Base-by-base conservation (phyloP, 2,888 invertebrate genomes). In the Mesoligia furuncula region DNA sequence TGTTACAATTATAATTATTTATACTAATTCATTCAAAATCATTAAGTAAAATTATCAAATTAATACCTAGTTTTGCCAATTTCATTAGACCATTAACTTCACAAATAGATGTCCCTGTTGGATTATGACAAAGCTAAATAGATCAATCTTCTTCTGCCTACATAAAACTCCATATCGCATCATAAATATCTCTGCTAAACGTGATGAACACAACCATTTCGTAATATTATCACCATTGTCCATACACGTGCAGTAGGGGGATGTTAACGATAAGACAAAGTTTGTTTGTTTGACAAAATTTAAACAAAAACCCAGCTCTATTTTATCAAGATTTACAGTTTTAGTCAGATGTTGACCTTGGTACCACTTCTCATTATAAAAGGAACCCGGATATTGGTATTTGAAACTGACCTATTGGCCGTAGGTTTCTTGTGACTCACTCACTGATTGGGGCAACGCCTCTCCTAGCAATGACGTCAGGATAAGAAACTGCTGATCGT, bases 381-480 rank as follows among this genome's bases (percentile, higher is more conserved):
- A 59, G 51, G 66, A 48, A 83, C 73, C 67, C 79, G 83, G 79
- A 86, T 75, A 75, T 85, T 36, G 51, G 45, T 39, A 69, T 62
- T 61, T 15, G 36, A 45, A 69, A 86, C 64, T 79, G 84, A 86
- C 84, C 79, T 79, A 83, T 62, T 73, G 70, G 27, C 15, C 31
- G 39, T 45, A 59, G 24, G 61, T 42, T 62, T 57, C 11, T 59
- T 20, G 80, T 86, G 84, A 84, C 67, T 84, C 86, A 84, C 13
- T 59, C 54, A 20, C 2, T 79, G 84, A 72, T 71, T 83, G 45
- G 36, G 42, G 62, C 73, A 67, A 57, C 59, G 73, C 64, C 71
- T 79, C 67, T 64, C 31, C 64, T 57, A 66, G 27, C 11, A 17
- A 69, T 84, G 84, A 83, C 83, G 79, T 83, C 77, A 84, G 27